phyloP scores from a whole-genome alignment of 64 coral and sea anemone genomes.

The Trachythela sp. region DNA sequence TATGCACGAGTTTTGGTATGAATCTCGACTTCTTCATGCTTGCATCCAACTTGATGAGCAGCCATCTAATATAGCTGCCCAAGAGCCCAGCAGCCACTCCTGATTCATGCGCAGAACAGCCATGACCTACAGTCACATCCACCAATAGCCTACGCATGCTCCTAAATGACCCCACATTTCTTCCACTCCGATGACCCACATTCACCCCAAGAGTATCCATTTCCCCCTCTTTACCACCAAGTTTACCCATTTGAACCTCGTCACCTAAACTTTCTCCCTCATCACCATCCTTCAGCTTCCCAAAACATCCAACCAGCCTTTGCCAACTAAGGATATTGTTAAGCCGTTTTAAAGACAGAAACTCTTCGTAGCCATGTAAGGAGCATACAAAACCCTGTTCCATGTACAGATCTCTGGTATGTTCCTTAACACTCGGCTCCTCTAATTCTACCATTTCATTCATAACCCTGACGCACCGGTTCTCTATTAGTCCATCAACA shows the following conservation, averaged over 20 bases:
- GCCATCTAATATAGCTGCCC: conserved; percentile 71
- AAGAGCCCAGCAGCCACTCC: conserved; percentile 73
- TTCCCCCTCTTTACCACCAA: neutral
- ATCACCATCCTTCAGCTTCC: conserved; percentile 25
- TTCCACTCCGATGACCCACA: neutral
- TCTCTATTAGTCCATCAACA: neutral
- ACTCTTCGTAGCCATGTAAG: conserved; percentile 70
- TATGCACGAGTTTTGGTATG: neutral
- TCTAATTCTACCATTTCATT: conserved; percentile 73
- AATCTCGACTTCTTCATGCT: neutral
- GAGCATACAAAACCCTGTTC: conserved; percentile 91
- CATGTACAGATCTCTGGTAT: conserved; percentile 70
- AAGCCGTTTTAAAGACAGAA: conserved; percentile 57
- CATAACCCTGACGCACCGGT: conserved; percentile 61
- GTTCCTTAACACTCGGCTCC: neutral
- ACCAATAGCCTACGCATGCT: neutral
- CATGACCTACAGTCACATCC: conserved; percentile 29
- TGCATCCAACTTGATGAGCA: conserved; percentile 25
- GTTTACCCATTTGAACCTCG: neutral
- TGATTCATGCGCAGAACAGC: conserved; percentile 74
- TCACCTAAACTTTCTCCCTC: neutral
- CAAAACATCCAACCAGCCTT: conserved; percentile 74
- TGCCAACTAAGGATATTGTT: conserved; percentile 78
- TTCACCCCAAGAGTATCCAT: neutral
- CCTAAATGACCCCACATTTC: neutral